These are phyloP conservation scores for Diglossa brunneiventris DNA, from an alignment of 2,113 vertebrate genomes.

Conservation along the genomic window DNA sequence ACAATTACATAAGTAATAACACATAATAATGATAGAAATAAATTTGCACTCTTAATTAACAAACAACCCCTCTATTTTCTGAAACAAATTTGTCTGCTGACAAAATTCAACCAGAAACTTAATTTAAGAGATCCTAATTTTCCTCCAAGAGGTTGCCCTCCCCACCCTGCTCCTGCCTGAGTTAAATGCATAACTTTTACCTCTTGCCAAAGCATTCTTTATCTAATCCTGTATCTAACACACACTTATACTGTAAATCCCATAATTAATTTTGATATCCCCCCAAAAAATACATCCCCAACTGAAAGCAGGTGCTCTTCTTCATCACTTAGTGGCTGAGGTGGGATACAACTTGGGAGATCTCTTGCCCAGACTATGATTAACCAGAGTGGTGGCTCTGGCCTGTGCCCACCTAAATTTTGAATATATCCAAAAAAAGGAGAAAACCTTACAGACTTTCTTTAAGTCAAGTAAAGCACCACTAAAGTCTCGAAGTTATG, in stretches of 20 bases:
- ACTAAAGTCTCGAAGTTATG: neutral
- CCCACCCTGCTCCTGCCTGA: neutral
- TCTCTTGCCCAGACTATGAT: neutral
- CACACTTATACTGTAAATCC: neutral
- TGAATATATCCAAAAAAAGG: neutral
- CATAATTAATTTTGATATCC: neutral
- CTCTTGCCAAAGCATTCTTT: neutral
- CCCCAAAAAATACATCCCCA: neutral
- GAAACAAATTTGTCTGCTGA: neutral
- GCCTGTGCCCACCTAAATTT: neutral
- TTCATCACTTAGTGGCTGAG: neutral
- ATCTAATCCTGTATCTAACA: neutral
- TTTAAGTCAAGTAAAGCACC: neutral
- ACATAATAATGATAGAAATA: neutral
- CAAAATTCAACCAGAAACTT: neutral
- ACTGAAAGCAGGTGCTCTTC: neutral
- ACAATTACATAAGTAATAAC: neutral
- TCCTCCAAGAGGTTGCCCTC: neutral
- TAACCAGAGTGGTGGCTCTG: rapidly evolving
- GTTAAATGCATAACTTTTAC: neutral
- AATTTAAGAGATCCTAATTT: neutral
- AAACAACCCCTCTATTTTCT: neutral
- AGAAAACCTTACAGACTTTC: neutral
- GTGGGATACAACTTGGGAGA: neutral
- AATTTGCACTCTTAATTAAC: neutral